Conservation (phyloP, 2,797 vertebrate species). For the Hemibagrus guttatus region DNA sequence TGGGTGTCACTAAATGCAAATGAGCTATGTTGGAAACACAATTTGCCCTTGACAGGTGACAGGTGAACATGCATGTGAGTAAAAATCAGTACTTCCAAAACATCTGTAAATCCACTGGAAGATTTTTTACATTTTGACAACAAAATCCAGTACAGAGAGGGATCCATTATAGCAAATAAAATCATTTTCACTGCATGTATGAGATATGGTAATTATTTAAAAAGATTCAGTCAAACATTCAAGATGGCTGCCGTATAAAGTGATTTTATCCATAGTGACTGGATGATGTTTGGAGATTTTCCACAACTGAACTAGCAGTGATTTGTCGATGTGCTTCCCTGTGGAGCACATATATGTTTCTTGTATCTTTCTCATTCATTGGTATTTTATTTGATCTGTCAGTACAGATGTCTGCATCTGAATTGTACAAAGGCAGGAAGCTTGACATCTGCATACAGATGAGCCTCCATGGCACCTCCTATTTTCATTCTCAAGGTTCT, state of each 20-base stretch:
- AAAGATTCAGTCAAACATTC: conserved; percentile 68
- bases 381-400: conserved; percentile 38
- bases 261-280: conserved; percentile 8
- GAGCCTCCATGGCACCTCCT: conserved; percentile 10
- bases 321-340: conserved; percentile 25
- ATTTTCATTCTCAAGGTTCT: conserved; percentile 31
- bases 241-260: conserved; percentile 69
- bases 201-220: conserved; percentile 69
- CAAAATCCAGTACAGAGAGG: conserved; percentile 62
- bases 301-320: conserved; percentile 14
- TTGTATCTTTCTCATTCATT: conserved; percentile 24
- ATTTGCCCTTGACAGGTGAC: background rate
- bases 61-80: background rate
- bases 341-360: conserved; percentile 23
- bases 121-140: background rate
- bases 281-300: background rate
- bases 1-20: background rate
- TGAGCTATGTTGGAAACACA: background rate
- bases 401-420: conserved; percentile 31
- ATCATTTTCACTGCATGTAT: conserved; percentile 54
- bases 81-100: background rate
- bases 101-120: background rate
- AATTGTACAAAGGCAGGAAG: conserved; percentile 31
- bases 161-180: conserved; percentile 56
- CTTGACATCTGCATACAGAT: conserved; percentile 35